Evolutionary conservation across 1,140 invertebrate species (phyloP), one percentile per base, ranked within the genome.

Genomic region (Wiebesia pumilae): DNA sequence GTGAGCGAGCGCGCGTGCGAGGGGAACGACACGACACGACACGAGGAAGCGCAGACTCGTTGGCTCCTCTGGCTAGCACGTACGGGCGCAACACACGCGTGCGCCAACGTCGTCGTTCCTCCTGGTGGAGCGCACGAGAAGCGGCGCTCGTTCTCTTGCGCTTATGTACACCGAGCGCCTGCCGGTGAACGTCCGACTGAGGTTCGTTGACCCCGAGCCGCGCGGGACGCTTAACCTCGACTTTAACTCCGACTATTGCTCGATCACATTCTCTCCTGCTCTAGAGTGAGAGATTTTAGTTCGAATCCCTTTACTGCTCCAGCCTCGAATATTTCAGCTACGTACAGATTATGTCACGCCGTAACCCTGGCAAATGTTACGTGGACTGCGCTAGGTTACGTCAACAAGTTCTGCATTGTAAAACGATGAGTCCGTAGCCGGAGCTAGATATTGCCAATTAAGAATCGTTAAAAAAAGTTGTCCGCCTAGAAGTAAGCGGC

Each of bases 171-270:
- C 71, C 71, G 71, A 90, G 87, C 90, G 87, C 71, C 65, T 81
- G 89, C 90, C 92, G 93, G 93, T 93, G 93, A 94, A 94, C 91
- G 93, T 93, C 92, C 93, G 92, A 89, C n/a, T 69, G 24, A 86
- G 90, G 93, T 91, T 93, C 93, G 90, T 91, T 92, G 91, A 93
- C 91, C 93, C 87, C 67, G 85, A 88, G 88, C 83, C 88, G 87
- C 88, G 30, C 79, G 79, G 79, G 79, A 24, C 35, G 89, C 88
- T 90, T 89, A 91, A 90, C 89, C 89, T 90, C 90, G 87, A 85
- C 84, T 86, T 81, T 77, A 85, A 71, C 80, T 83, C 54, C 62
- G 84, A 65, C 62, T 38, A 24, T 75, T 65, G 81, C 67, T 62
- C 81, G 40, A 24, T 35, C 69, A 6, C 54, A 47, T 33, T 40